Evolutionary conservation across 1,140 invertebrate species (phyloP).

Genomic region (Dufourea novaeangliae): DNA sequence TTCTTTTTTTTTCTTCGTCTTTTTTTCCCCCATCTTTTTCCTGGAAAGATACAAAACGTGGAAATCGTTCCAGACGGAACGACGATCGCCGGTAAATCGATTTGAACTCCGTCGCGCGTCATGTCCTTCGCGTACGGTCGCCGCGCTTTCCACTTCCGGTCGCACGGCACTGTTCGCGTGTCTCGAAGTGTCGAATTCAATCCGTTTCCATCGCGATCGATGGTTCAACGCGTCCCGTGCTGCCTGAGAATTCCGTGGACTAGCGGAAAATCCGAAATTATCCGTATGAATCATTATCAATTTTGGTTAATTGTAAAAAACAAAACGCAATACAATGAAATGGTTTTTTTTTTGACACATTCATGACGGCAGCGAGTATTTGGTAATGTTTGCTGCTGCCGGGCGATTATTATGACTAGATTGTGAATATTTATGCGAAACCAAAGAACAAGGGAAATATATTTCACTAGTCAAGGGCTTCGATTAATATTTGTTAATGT

Average conservation of each 20-base stretch:
- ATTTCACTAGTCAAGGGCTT: too few species aligned
- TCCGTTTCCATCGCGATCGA: neutral
- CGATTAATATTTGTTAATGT: too few species aligned
- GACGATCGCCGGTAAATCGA: constrained; percentile 23
- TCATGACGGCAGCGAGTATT: too few species aligned
- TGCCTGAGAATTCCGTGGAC: neutral
- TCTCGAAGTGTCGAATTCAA: neutral
- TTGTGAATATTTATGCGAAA: too few species aligned
- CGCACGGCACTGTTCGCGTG: constrained; percentile 1
- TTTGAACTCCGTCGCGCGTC: constrained; percentile 19
- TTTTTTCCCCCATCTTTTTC: neutral
- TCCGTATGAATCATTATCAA: too few species aligned
- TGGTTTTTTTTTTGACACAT: too few species aligned
- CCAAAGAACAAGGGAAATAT: too few species aligned
- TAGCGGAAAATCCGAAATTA: neutral
- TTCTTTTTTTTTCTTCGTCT: neutral
- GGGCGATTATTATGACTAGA: too few species aligned
- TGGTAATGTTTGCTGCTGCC: too few species aligned
- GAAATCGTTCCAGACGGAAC: neutral
- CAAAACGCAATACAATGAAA: too few species aligned
- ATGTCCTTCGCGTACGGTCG: neutral
- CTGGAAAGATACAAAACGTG: constrained; percentile 4
- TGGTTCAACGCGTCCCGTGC: neutral
- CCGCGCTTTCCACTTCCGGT: neutral
- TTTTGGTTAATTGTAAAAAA: neutral